Evolutionary conservation across 1,140 invertebrate genomes (phyloP).

Genomic region (fruit fly (Drosophila melanogaster)): DNA sequence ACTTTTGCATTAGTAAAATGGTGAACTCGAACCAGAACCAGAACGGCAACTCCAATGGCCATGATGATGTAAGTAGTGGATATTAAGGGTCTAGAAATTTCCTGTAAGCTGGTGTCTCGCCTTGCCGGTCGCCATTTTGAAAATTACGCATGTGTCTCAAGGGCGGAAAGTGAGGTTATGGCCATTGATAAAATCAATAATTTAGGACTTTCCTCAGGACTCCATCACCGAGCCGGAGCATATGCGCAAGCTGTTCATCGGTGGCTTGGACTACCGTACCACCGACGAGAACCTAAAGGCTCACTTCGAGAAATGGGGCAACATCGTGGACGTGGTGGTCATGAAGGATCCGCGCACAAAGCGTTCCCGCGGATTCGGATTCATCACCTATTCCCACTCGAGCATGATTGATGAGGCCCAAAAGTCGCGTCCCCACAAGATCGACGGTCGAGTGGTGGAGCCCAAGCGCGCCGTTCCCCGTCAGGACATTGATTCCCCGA

Average conservation of each 20-base stretch:
- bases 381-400: slow-evolving; percentile 97
- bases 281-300: slow-evolving; percentile 96
- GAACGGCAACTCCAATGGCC: slow-evolving; percentile 76
- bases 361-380: slow-evolving; percentile 97
- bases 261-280: slow-evolving; percentile 98
- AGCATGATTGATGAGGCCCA: slow-evolving; percentile 98
- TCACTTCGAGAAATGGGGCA: slow-evolving; percentile 98
- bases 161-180: slow-evolving; percentile 57
- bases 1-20: background rate
- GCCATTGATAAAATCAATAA: slow-evolving; percentile 58
- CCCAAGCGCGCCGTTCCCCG: slow-evolving; percentile 98
- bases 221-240: slow-evolving; percentile 93
- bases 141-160: slow-evolving; percentile 66
- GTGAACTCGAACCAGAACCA: slow-evolving; percentile 48
- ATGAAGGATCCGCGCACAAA: slow-evolving; percentile 99
- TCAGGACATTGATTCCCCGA: slow-evolving; percentile 95
- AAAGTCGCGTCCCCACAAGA: slow-evolving; percentile 90
- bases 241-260: slow-evolving; percentile 98
- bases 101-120: slow-evolving; percentile 27
- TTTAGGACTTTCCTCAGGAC: slow-evolving; percentile 56
- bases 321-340: slow-evolving; percentile 98
- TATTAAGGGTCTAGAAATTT: background rate
- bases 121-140: slow-evolving; percentile 77
- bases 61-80: slow-evolving; percentile 78
- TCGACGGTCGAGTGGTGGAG: slow-evolving; percentile 94